Evolutionary conservation across 2,797 vertebrate genomes (phyloP), one percentile per base, ranked within the genome.

Genomic region (Spinibarbus caldwelli): DNA sequence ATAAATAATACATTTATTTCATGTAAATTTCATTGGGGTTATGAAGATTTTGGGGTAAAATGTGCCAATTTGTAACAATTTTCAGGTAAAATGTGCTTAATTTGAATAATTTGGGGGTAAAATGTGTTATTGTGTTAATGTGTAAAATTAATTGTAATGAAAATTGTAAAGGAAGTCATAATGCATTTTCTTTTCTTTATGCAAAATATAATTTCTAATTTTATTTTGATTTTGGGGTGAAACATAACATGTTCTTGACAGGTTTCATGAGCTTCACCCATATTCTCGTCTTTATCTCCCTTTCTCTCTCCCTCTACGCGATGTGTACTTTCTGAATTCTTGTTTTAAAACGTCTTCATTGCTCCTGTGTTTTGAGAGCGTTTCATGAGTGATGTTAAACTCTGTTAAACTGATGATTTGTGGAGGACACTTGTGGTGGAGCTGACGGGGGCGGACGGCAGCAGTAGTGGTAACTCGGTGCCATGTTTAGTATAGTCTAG

Each of bases 401-500:
- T 77, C 31, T 0, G 68, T 71, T 75, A 73, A 34, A 52, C 59
- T 76, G 82, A 67, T 76, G 43, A 76, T 83, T 83, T 62, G 79
- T 78, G 80, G 82, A 85, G 75, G 36, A 77, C 57, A 77, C 68
- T 82, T 68, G 71, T 45, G 68, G 78, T 72, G 52, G 23, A 43
- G 70, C 41, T 68, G 23, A 52, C 31, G 83, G 83, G 72, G 83
- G 77, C 34, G 62, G 87, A 81, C 54, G 64, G 52, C 79, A 57
- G 72, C 36, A 54, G 34, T 23, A 52, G 77, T 66, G 62, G 52
- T 73, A 23, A 29, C 78, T 77, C 59, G 57, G 49, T 78, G 81
- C 71, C 57, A 45, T 84, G 86, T 84, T 68, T 77, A 59, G 83
- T 85, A 79, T 85, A 85, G 83, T 85, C 83, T 85, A 23, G 76